phyloP scores from a whole-genome alignment of 2,888 invertebrate genomes.

The Epinotia ramella region DNA sequence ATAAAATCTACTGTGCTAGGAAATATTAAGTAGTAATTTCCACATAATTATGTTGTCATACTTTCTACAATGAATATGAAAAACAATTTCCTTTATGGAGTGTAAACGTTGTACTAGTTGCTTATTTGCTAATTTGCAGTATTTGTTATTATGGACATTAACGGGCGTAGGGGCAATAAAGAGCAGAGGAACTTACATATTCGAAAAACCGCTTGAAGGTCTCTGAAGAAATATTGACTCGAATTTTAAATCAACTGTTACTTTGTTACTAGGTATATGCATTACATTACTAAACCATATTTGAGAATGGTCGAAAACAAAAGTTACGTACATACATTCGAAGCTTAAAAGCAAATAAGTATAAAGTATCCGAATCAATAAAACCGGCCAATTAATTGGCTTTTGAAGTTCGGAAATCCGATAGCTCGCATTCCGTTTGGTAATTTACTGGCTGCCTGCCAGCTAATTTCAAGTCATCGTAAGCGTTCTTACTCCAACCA shows the following conservation, averaged over 20 bases:
- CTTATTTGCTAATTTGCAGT: not conserved
- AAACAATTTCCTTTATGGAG: not conserved
- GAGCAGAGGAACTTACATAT: not conserved
- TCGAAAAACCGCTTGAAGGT: not conserved
- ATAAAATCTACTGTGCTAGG: not conserved
- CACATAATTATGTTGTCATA: not conserved
- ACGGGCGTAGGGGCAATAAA: not conserved
- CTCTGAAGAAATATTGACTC: not conserved
- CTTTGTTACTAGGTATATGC: not conserved
- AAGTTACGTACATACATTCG: constrained; percentile 21
- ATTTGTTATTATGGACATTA: not conserved
- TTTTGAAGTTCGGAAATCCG: constrained; percentile 31
- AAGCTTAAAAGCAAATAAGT: constrained; percentile 33
- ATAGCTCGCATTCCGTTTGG: constrained; percentile 19
- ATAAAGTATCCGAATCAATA: constrained; percentile 33
- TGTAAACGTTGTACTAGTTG: not conserved
- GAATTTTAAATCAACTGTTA: not conserved
- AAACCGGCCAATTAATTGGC: constrained; percentile 29
- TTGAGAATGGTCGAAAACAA: not conserved
- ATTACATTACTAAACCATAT: not conserved
- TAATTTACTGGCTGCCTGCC: constrained; percentile 17
- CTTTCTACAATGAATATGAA: not conserved
- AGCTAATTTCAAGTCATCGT: not conserved
- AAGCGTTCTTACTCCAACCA: not conserved
- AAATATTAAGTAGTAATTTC: not conserved